A percentile compares a stretch with the other conserved stretches of the same genome.
phyloP scores from a whole-genome alignment of 2,797 vertebrate genomes.

The Bufotes viridis region DNA sequence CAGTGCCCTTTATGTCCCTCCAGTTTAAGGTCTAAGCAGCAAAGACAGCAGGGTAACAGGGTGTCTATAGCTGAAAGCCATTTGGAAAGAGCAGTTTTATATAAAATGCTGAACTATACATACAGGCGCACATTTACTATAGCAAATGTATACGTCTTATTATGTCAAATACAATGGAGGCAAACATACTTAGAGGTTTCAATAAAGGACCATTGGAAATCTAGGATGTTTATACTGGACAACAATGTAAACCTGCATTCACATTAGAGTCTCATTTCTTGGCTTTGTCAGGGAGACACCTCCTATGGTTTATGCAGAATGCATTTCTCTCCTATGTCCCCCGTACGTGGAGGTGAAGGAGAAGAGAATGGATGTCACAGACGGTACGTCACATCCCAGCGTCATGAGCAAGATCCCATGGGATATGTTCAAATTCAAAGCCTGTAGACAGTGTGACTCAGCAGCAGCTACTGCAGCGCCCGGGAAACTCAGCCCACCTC shows the following conservation, averaged over 20 bases:
- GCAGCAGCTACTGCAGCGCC: conserved; percentile 8
- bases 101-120: background rate
- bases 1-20: background rate
- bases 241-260: background rate
- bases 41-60: background rate
- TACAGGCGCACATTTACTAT: background rate
- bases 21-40: background rate
- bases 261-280: background rate
- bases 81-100: background rate
- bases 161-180: background rate
- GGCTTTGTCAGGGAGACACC: background rate
- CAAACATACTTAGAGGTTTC: background rate
- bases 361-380: conserved; percentile 31
- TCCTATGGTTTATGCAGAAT: background rate
- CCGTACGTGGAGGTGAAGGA: conserved; percentile 17
- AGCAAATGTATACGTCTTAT: background rate
- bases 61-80: background rate
- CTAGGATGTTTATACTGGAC: conserved; percentile 8
- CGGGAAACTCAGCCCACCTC: background rate
- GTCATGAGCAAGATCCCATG: conserved; percentile 32
- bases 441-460: conserved; percentile 32
- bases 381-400: conserved; percentile 3
- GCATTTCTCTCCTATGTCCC: background rate
- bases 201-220: conserved; percentile 35
- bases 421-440: conserved; percentile 28